These are phyloP conservation scores for Blastobasis adustella DNA, from an alignment of 2,888 invertebrate species.

Conservation along the genomic window DNA sequence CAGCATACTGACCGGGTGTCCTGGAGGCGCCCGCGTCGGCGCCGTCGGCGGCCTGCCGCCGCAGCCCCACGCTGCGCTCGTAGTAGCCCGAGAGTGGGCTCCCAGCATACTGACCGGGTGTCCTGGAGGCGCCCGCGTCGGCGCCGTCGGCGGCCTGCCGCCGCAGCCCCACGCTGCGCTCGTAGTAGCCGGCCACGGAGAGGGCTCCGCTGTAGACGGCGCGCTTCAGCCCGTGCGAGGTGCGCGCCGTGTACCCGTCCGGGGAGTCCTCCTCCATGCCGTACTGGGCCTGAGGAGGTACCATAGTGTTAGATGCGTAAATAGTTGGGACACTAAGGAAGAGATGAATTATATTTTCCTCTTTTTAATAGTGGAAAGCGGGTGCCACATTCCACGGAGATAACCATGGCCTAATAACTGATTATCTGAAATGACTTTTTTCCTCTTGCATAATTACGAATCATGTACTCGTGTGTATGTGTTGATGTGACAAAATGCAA, in stretches of 20 bases:
- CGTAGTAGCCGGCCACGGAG: conserved; percentile 88
- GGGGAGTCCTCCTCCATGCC: conserved; percentile 94
- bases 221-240: conserved; percentile 84
- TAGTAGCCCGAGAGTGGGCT: too few relatives aligned
- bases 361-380: too few relatives aligned
- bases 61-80: too few relatives aligned
- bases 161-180: conserved; percentile 83
- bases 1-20: too few relatives aligned
- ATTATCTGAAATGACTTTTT: too few relatives aligned
- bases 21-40: too few relatives aligned
- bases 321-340: neutral
- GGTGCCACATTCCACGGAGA: too few relatives aligned
- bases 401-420: too few relatives aligned
- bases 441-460: too few relatives aligned
- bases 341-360: neutral
- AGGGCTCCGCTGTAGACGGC: conserved; percentile 91
- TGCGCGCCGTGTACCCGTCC: conserved; percentile 82
- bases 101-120: conserved; percentile 74
- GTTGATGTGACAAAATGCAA: too few relatives aligned
- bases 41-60: too few relatives aligned
- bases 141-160: conserved; percentile 85
- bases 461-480: too few relatives aligned
- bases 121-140: conserved; percentile 88
- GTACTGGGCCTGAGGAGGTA: conserved; percentile 79
- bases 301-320: neutral